These are phyloP conservation scores for Noctua janthina DNA, from an alignment of 2,888 invertebrate genomes.

Conservation along the genomic window DNA sequence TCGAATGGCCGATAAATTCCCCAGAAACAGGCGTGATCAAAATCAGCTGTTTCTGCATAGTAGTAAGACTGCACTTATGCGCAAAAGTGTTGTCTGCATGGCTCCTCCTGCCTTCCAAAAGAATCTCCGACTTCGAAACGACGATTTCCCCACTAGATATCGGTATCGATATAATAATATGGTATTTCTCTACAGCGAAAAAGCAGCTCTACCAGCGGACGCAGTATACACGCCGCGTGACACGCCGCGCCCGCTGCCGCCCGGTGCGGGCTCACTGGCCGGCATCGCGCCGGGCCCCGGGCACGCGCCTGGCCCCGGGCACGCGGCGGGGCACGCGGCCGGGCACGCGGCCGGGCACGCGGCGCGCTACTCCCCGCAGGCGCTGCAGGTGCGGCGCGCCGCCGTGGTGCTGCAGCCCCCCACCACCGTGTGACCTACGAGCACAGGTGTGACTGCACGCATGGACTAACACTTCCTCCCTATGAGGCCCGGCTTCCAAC, in stretches of 20 bases:
- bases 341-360: conserved; percentile 89
- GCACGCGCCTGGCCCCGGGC: conserved; percentile 92
- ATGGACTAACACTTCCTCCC: conserved; percentile 58
- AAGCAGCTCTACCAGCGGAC: conserved; percentile 93
- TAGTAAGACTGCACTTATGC: too few relatives aligned
- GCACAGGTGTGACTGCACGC: conserved; percentile 75
- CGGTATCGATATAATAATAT: not conserved
- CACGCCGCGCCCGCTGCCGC: conserved; percentile 76
- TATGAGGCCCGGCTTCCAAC: not conserved
- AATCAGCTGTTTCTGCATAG: too few relatives aligned
- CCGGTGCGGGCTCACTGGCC: conserved; percentile 91
- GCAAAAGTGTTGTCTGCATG: too few relatives aligned
- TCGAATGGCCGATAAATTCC: too few relatives aligned
- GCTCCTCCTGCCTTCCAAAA: too few relatives aligned
- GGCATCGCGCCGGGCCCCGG: conserved; percentile 91
- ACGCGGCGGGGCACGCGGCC: conserved; percentile 74
- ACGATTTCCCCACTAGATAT: too few relatives aligned
- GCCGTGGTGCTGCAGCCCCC: conserved; percentile 97
- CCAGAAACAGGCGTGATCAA: too few relatives aligned
- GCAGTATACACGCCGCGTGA: conserved; percentile 92
- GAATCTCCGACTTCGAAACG: too few relatives aligned
- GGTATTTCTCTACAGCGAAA: conserved; percentile 77
- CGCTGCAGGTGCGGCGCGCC: conserved; percentile 96
- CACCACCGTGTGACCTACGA: conserved; percentile 91
- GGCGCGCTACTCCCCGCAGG: conserved; percentile 93